Evolutionary conservation across 2,113 vertebrate genomes (phyloP), one percentile per base, ranked within the genome.

Genomic region (Paracanthobrama guichenoti): DNA sequence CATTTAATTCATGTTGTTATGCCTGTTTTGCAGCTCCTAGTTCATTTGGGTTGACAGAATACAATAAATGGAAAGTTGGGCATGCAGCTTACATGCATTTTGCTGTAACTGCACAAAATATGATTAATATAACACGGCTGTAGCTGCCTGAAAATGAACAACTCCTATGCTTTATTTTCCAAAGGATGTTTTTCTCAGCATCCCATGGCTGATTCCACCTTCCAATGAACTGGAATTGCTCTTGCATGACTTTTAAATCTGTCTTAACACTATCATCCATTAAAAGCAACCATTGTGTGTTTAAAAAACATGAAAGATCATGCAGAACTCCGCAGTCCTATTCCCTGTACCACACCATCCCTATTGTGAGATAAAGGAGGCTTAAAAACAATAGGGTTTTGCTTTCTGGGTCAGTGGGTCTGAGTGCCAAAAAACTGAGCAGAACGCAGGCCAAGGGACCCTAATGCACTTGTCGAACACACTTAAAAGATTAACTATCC

Each of bases 401-500:
- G 55, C 73, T 84, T 81, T 88, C 87, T 89, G 88, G 89, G 88
- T 89, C 88, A 86, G 69, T 39, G 46, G 69, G 44, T 64, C 39
- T 42, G 69, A 73, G 72, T 79, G 87, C 71, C 85, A 79, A 81
- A 81, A 73, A 67, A 44, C 59, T 35, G 62, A 59, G 79, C 26
- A 53, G 55, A 59, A 50, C 69, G 42, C 42, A 44, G 46, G 64
- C 64, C 48, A 35, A 39, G 80, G 83, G 76, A 67, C 71, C 50
- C 74, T 86, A 86, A 89, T 88, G 87, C 82, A 86, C 79, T 79
- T 69, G 72, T 83, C 71, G 39, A 86, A 86, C 87, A 87, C 88
- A 90, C 86, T 90, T 90, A 87, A 89, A 88, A 88, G 89, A 89
- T 90, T 90, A 90, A 76, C 67, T 73, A 69, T 83, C 85, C 88